Conservation (phyloP, 1,140 invertebrate species). For the Lucilia cuprina region DNA sequence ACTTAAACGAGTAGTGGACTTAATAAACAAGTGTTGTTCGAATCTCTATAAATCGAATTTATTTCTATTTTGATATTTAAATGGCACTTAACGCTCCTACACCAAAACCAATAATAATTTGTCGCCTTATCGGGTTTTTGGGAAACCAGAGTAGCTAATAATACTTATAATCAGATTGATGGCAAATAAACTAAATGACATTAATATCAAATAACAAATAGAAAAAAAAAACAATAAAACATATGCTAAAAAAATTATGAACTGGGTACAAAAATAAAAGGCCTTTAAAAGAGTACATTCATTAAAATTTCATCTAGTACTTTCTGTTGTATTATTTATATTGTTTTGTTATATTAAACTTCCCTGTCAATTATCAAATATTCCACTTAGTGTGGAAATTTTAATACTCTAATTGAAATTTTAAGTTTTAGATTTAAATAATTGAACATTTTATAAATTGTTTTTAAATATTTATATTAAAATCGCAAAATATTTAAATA, state of each 20-base stretch:
- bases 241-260: neutral
- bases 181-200: neutral
- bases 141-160: neutral
- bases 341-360: too few relatives aligned
- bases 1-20: neutral
- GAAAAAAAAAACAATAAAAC: neutral
- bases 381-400: too few relatives aligned
- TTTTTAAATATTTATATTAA: too few relatives aligned
- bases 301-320: too few relatives aligned
- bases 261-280: too few relatives aligned
- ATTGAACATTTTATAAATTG: too few relatives aligned
- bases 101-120: neutral
- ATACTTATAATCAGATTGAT: neutral
- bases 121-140: neutral
- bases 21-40: neutral
- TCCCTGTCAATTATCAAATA: too few relatives aligned
- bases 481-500: too few relatives aligned
- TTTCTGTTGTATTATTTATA: too few relatives aligned
- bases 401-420: too few relatives aligned
- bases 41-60: slow-evolving; percentile 8
- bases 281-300: too few relatives aligned
- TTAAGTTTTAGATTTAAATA: too few relatives aligned
- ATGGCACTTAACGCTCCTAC: neutral
- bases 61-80: neutral
- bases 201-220: neutral